Evolutionary conservation across 1,140 invertebrate species (phyloP).

Genomic region (Drosophila takahashii): DNA sequence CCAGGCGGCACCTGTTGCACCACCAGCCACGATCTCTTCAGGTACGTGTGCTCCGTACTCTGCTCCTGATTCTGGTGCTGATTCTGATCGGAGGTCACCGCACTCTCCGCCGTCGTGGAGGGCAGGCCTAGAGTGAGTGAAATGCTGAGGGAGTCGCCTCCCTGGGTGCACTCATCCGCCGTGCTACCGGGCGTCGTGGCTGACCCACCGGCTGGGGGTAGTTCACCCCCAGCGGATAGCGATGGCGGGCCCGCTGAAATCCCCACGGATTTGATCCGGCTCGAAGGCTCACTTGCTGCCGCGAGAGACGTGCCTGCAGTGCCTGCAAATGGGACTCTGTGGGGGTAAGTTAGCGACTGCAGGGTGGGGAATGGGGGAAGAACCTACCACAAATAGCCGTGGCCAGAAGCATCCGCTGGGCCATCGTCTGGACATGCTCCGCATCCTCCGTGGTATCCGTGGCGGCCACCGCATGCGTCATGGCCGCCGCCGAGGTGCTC

Average conservation of each 20-base stretch:
- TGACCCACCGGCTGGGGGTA: slow-evolving; percentile 66
- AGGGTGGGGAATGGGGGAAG: slow-evolving; percentile 14
- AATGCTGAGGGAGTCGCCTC: slow-evolving; percentile 79
- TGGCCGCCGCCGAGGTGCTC: slow-evolving; percentile 72
- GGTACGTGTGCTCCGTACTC: slow-evolving; percentile 73
- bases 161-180: slow-evolving; percentile 66
- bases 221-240: slow-evolving; percentile 79
- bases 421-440: slow-evolving; percentile 38
- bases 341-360: slow-evolving; percentile 68
- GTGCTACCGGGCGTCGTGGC: slow-evolving; percentile 62
- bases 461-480: slow-evolving; percentile 66
- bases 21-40: slow-evolving; percentile 78
- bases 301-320: slow-evolving; percentile 73
- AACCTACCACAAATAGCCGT: slow-evolving; percentile 78
- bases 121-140: slow-evolving; percentile 82
- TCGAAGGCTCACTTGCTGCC: slow-evolving; percentile 40
- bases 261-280: slow-evolving; percentile 67
- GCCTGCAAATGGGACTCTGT: slow-evolving; percentile 84
- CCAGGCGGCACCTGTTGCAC: slow-evolving; percentile 55
- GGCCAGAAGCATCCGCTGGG: slow-evolving; percentile 64
- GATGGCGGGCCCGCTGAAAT: slow-evolving; percentile 70
- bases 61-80: slow-evolving; percentile 15
- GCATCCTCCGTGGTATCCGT: slow-evolving; percentile 68
- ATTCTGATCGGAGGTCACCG: slow-evolving; percentile 28
- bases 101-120: slow-evolving; percentile 35